These are phyloP conservation scores for Campylomormyrus tamandua DNA, from an alignment of 2,113 vertebrate genomes.

Conservation along the genomic window DNA sequence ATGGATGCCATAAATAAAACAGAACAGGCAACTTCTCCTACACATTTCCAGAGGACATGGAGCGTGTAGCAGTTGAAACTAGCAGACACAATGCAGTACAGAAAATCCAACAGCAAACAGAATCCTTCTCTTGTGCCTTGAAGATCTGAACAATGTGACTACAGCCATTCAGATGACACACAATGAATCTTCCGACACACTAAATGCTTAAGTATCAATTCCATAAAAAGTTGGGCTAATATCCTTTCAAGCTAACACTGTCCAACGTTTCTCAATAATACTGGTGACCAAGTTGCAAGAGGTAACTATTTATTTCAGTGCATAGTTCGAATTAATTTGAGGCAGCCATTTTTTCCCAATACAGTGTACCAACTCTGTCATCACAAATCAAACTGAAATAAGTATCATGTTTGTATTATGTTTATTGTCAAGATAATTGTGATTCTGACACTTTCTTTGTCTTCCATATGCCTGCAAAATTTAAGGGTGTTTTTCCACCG, in stretches of 20 bases:
- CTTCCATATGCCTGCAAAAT: neutral
- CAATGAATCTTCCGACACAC: conserved; percentile 14
- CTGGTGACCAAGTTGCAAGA: conserved; percentile 35
- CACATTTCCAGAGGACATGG: neutral
- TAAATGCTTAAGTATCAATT: conserved; percentile 31
- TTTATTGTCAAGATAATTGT: neutral
- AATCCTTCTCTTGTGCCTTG: neutral
- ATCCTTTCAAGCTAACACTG: conserved; percentile 34
- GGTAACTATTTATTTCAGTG: conserved; percentile 36
- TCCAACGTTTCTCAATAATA: conserved; percentile 24
- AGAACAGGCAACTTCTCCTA: neutral
- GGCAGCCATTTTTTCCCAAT: neutral
- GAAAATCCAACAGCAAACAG: neutral
- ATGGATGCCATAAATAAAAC: neutral
- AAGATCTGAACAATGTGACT: neutral
- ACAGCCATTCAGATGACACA: neutral
- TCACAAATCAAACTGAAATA: neutral
- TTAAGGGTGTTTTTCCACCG: too few species aligned
- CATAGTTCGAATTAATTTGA: neutral
- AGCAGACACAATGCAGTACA: neutral
- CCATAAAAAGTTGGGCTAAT: conserved; percentile 38
- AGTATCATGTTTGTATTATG: neutral
- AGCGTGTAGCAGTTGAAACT: neutral
- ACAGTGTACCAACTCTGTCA: neutral
- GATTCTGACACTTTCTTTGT: neutral